Percentiles rank a stretch among this genome's conserved stretches.
These are phyloP conservation scores for Engraulis encrasicolus DNA, from an alignment of 2,113 vertebrate species.

Conservation along the genomic window DNA sequence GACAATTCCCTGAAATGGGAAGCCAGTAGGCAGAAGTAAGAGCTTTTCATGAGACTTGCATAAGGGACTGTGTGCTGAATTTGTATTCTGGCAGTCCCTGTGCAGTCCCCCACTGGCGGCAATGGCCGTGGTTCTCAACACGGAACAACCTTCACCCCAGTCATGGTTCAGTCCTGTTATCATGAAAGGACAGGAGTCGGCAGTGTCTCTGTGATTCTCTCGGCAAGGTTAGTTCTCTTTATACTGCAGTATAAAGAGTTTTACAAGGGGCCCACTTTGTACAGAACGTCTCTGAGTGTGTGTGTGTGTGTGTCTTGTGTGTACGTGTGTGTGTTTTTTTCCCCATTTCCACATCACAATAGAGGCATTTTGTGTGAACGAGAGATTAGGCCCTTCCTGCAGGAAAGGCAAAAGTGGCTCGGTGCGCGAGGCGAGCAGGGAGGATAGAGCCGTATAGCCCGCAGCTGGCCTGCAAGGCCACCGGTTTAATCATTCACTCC, in stretches of 20 bases:
- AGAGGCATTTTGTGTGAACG: neutral
- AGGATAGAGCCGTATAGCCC: neutral
- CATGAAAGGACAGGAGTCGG: neutral
- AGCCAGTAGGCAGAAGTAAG: slow-evolving; percentile 22
- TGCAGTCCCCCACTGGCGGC: too few relatives aligned
- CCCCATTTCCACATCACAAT: neutral
- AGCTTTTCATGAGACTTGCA: neutral
- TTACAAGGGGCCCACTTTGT: neutral
- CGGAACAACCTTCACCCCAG: neutral
- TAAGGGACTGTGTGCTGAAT: neutral
- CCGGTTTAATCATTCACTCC: neutral
- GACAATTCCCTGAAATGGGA: neutral
- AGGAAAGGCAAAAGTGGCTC: neutral
- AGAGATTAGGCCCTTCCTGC: neutral
- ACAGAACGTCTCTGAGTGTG: neutral
- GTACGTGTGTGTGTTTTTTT: too few relatives aligned
- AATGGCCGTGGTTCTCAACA: neutral
- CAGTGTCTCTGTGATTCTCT: neutral
- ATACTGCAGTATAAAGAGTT: neutral
- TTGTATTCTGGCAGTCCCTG: too few relatives aligned
- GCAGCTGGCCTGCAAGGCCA: neutral
- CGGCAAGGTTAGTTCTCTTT: neutral
- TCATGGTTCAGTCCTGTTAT: neutral
- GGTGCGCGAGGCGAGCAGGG: neutral
- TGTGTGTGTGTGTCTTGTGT: too few relatives aligned